Percentiles rank a stretch among this genome's conserved stretches.
phyloP scores from a whole-genome alignment of 2,888 invertebrate genomes.

The Stegophylla sp. region DNA sequence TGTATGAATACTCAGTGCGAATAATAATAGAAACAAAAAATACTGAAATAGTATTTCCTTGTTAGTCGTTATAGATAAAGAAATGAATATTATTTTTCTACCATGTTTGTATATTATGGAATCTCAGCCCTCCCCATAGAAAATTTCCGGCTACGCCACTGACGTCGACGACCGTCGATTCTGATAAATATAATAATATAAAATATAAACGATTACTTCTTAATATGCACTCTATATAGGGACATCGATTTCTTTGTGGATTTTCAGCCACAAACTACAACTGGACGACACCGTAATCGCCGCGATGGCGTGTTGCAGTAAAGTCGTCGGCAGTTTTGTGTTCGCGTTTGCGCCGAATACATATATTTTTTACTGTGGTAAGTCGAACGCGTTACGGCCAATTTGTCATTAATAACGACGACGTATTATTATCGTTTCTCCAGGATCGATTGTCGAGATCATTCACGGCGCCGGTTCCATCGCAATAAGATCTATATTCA shows the following conservation, averaged over 20 bases:
- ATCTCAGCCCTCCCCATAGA: no score
- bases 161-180: no score
- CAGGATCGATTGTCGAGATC: constrained; percentile 47
- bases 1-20: no score
- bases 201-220: no score
- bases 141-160: no score
- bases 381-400: not conserved
- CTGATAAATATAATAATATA: no score
- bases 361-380: constrained; percentile 34
- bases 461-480: constrained; percentile 46
- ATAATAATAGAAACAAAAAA: no score
- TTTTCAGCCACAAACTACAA: constrained; percentile 50
- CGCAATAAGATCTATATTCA: constrained; percentile 49
- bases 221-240: no score
- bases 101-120: no score
- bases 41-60: no score
- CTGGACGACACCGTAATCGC: constrained; percentile 46
- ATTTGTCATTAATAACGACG: not conserved
- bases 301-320: constrained; percentile 28
- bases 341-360: constrained; percentile 46
- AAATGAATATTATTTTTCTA: no score
- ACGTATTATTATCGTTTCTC: not conserved
- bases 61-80: no score
- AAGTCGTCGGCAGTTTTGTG: constrained; percentile 45
- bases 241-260: constrained; percentile 45